A percentile compares a stretch with the other conserved stretches of the same genome.
phyloP scores from a whole-genome alignment of 2,888 invertebrate genomes.

The Eristalis tenax region DNA sequence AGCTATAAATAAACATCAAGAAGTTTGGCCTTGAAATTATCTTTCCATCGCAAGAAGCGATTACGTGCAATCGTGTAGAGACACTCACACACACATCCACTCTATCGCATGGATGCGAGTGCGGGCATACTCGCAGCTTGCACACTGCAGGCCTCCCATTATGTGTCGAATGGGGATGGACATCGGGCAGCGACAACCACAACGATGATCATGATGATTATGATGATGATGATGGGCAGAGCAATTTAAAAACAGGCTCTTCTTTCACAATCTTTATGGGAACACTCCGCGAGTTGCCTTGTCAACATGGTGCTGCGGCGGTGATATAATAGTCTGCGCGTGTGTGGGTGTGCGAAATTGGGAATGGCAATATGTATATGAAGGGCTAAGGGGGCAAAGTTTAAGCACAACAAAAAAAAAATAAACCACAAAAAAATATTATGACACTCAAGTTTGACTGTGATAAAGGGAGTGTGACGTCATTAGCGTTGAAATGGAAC shows the following conservation, averaged over 20 bases:
- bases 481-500: neutral
- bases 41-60: conserved; percentile 65
- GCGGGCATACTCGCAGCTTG: conserved; percentile 26
- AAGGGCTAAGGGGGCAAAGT: neutral
- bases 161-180: conserved; percentile 43
- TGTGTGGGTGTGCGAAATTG: neutral
- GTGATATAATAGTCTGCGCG: conserved; percentile 43
- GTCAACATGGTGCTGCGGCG: conserved; percentile 43
- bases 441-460: neutral
- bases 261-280: conserved; percentile 54
- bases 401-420: neutral
- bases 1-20: conserved; percentile 72
- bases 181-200: conserved; percentile 6
- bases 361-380: neutral
- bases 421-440: neutral
- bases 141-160: conserved; percentile 52
- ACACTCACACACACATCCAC: conserved; percentile 31
- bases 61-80: conserved; percentile 46
- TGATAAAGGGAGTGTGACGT: neutral
- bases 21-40: conserved; percentile 72
- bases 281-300: conserved; percentile 48
- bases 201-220: neutral
- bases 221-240: conserved; percentile 60
- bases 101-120: neutral
- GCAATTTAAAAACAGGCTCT: conserved; percentile 65